Evolutionary conservation across 2,888 invertebrate species (phyloP).

Genomic region (Lamellibrachia satsuma): DNA sequence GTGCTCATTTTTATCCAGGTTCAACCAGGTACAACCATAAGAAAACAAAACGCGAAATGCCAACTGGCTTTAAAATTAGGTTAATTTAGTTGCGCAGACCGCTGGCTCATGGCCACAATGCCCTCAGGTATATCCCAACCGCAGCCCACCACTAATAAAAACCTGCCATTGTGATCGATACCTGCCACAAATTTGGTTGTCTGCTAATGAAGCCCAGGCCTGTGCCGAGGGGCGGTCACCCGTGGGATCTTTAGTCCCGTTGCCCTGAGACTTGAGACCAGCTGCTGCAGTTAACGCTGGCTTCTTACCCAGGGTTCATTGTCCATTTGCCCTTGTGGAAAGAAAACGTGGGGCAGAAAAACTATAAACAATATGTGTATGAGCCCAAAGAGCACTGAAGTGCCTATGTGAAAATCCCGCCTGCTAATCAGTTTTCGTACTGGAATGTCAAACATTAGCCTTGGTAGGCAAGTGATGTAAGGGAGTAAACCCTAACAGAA

Average conservation of each 20-base stretch:
- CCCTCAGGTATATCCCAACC: neutral
- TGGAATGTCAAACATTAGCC: too few species aligned
- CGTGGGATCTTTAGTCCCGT: neutral
- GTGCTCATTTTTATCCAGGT: neutral
- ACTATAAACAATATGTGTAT: too few species aligned
- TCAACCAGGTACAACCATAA: neutral
- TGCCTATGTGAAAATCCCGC: too few species aligned
- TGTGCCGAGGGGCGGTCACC: neutral
- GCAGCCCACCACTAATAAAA: neutral
- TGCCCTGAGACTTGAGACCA: neutral
- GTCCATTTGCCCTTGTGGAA: too few species aligned
- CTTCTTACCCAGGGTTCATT: neutral
- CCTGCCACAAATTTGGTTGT: neutral
- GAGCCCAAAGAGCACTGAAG: too few species aligned
- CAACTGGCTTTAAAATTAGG: neutral
- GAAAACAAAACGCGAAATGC: constrained; percentile 1
- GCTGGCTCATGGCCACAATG: neutral
- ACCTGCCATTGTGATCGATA: constrained; percentile 5
- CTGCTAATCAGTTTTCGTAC: too few species aligned
- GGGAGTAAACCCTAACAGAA: too few species aligned
- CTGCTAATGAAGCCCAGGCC: neutral
- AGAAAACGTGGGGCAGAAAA: too few species aligned
- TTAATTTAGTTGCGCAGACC: neutral
- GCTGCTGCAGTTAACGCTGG: neutral
- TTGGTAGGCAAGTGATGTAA: too few species aligned